A percentile compares a stretch with the other conserved stretches of the same genome.
Conservation (phyloP, 2,797 vertebrate species). For the Hippopotamyrus pictus region DNA sequence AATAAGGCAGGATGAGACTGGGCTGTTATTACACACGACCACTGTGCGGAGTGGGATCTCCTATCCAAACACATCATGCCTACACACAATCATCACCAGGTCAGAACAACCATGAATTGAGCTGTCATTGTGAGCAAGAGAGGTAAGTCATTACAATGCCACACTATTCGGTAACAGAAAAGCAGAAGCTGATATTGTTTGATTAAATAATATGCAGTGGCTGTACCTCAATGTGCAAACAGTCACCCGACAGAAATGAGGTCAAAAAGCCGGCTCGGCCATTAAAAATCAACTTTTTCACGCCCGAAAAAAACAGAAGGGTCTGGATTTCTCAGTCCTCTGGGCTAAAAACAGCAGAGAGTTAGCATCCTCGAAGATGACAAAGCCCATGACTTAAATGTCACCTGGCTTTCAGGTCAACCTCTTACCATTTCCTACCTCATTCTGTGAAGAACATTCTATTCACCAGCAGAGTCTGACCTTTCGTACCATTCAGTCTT, state of each 20-base stretch:
- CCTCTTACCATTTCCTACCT: constrained; percentile 18
- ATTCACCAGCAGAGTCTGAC: neutral
- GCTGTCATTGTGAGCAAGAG: neutral
- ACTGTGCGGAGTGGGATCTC: too few species aligned
- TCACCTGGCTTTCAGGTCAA: neutral
- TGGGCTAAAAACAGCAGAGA: neutral
- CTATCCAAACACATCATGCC: neutral
- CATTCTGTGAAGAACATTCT: neutral
- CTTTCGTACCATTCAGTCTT: neutral
- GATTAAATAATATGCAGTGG: neutral
- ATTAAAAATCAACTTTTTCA: neutral
- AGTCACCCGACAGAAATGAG: neutral
- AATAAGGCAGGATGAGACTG: neutral
- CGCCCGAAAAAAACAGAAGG: neutral
- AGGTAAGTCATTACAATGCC: neutral
- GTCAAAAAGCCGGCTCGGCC: neutral
- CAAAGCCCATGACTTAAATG: neutral
- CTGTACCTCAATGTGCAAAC: neutral
- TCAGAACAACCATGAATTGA: neutral
- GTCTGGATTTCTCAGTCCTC: neutral
- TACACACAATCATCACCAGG: neutral
- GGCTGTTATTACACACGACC: neutral
- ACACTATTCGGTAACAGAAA: neutral
- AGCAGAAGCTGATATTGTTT: neutral
- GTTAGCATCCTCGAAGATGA: neutral